Base-by-base conservation (phyloP, 2,113 vertebrate genomes). In the Chaetorhynchus papuensis region DNA sequence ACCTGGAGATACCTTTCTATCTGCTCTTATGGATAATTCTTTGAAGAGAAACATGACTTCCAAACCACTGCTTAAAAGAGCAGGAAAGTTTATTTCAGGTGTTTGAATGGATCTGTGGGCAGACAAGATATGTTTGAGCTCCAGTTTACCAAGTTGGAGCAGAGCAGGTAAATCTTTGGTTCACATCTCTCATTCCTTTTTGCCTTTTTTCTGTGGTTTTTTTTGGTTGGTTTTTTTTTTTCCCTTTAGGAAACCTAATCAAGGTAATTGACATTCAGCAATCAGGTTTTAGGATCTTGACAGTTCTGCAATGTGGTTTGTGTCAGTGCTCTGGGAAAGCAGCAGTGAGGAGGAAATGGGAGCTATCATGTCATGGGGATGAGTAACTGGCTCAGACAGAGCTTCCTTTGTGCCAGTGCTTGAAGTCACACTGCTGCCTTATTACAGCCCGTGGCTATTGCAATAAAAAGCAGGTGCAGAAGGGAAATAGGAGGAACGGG, bases 331-430 rank as follows among this genome's bases (percentile, higher is more conserved):
- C 88, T 97, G 96, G 88, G 96, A 96, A 96, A 92, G 90, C 86
- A 92, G 82, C 69, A 50, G 56, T 72, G 76, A 78, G 88, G 95
- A 96, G 96, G 96, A 97, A 97, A 97, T 92, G 95, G 92, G 88
- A 97, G 90, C 95, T 96, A 94, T 95, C 93, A 87, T 96, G 96
- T 96, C 96, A 81, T 97, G 95, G 19, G 93, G 92, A 89, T 96
- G 94, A 96, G 95, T 92, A 95, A 93, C 90, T 78, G 92, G 60
- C 80, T 92, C 41, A 93, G 90, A 96, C 96, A 97, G 96, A 96
- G 88, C 86, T 93, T 8, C 95, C 95, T 96, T 97, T 97, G 96
- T 97, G 72, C 56, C 60, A 37, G 13, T 37, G 79, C 90, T 90
- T 45, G 60, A 89, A 95, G 92, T 79, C 52, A 59, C 94, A 68